Evolutionary conservation across 2,888 invertebrate species (phyloP).

Genomic region (Diarsia brunnea): DNA sequence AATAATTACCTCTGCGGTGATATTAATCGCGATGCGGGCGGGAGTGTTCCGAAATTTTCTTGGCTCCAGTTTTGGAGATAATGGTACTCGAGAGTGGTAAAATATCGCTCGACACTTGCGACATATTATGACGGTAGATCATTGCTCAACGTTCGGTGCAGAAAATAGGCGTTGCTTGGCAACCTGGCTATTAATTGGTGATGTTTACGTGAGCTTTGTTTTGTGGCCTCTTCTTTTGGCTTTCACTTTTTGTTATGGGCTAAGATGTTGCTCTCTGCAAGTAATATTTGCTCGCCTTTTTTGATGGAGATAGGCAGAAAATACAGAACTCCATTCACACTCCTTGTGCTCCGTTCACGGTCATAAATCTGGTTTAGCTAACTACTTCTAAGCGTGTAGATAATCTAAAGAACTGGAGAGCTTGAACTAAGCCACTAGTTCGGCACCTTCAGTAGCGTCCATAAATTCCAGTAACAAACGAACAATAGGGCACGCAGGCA

Average conservation of each 20-base stretch:
- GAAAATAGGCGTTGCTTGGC: conserved; percentile 57
- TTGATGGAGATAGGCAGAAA: not conserved
- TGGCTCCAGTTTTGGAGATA: conserved; percentile 67
- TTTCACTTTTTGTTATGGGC: not conserved
- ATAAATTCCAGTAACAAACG: no score
- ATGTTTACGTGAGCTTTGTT: conserved; percentile 36
- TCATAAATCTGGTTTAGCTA: not conserved
- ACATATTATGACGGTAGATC: conserved; percentile 66
- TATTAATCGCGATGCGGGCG: conserved; percentile 60
- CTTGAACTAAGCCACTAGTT: no score
- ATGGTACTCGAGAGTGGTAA: conserved; percentile 67
- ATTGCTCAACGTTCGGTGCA: conserved; percentile 54
- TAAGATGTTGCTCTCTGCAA: no score
- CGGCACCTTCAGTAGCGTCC: no score
- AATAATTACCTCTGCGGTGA: conserved; percentile 68
- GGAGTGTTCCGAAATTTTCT: conserved; percentile 66
- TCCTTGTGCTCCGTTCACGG: not conserved
- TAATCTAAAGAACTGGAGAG: no score
- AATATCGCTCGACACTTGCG: conserved; percentile 65
- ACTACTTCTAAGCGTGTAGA: no score
- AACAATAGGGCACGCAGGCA: no score
- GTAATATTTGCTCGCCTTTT: not conserved
- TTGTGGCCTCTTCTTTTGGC: conserved; percentile 11
- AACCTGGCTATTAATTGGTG: conserved; percentile 54
- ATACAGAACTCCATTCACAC: not conserved